A percentile compares a stretch with the other conserved stretches of the same genome.
phyloP scores from a whole-genome alignment of 1,140 invertebrate genomes.

The Tetramorium simillimum region DNA sequence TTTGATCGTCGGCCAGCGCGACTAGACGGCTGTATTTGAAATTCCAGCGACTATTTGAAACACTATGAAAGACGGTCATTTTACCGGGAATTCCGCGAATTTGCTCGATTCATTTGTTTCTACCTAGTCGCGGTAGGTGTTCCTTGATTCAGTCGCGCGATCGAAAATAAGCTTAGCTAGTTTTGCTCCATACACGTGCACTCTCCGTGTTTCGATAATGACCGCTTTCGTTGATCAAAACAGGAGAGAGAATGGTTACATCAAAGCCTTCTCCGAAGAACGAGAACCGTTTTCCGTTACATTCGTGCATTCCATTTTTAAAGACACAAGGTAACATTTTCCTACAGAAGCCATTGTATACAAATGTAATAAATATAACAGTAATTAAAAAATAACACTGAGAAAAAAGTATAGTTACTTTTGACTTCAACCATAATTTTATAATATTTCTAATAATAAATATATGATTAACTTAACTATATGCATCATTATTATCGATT shows the following conservation, averaged over 20 bases:
- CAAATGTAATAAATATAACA: background rate
- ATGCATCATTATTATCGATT: too few relatives aligned
- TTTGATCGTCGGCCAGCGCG: background rate
- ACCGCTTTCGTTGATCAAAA: conserved; percentile 23
- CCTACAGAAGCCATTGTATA: background rate
- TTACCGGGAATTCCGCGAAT: conserved; percentile 60
- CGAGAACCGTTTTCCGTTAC: background rate
- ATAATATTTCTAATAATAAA: too few relatives aligned
- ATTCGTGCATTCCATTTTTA: background rate
- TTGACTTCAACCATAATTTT: too few relatives aligned
- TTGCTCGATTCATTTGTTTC: conserved; percentile 58
- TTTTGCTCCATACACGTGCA: background rate
- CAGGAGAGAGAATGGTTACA: background rate
- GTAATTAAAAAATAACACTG: too few relatives aligned
- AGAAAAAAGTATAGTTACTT: too few relatives aligned
- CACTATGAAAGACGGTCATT: conserved; percentile 21
- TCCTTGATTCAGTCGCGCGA: conserved; percentile 9
- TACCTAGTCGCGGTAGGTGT: conserved; percentile 32
- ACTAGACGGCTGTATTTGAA: background rate
- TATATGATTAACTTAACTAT: too few relatives aligned
- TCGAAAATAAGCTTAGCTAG: conserved; percentile 61
- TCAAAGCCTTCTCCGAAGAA: background rate
- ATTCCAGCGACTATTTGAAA: conserved; percentile 49
- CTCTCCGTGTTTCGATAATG: conserved; percentile 15
- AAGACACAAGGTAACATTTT: background rate